These are phyloP conservation scores for Drosophila borborema DNA, from an alignment of 2,888 invertebrate genomes.

Conservation along the genomic window DNA sequence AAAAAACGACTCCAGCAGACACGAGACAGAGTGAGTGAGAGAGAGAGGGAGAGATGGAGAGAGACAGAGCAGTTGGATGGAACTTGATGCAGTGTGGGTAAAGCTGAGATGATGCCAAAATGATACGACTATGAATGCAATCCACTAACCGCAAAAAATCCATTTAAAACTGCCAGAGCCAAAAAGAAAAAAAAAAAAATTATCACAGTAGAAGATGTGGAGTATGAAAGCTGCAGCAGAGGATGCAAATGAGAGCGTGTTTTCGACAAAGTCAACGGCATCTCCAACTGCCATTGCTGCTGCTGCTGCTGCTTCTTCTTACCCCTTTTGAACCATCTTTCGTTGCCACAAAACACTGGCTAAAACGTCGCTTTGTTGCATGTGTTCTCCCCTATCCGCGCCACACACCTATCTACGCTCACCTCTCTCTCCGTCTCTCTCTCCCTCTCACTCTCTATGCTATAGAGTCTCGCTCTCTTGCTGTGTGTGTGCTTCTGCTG, in stretches of 20 bases:
- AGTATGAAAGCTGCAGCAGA: slow-evolving; percentile 18
- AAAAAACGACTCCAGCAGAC: slow-evolving; percentile 8
- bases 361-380: slow-evolving; percentile 52
- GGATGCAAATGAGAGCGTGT: slow-evolving; percentile 55
- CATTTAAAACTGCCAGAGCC: slow-evolving; percentile 66
- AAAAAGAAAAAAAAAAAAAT: slow-evolving; percentile 8
- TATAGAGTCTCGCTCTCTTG: neutral
- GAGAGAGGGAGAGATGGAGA: neutral
- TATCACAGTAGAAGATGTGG: neutral
- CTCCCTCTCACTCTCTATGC: neutral
- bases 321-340: slow-evolving; percentile 14
- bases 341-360: slow-evolving; percentile 54
- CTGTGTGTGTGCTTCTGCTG: slow-evolving; percentile 60
- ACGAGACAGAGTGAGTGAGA: no score
- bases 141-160: slow-evolving; percentile 58
- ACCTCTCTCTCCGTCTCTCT: neutral
- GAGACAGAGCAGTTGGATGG: neutral
- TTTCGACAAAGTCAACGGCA: slow-evolving; percentile 48
- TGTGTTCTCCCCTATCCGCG: neutral
- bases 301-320: neutral
- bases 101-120: slow-evolving; percentile 54
- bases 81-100: slow-evolving; percentile 1
- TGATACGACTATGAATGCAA: slow-evolving; percentile 57
- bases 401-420: neutral
- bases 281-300: slow-evolving; percentile 5